Evolutionary conservation across 2,797 vertebrate species (phyloP), one percentile per base, ranked within the genome.

Genomic region (Myripristis jacobus): DNA sequence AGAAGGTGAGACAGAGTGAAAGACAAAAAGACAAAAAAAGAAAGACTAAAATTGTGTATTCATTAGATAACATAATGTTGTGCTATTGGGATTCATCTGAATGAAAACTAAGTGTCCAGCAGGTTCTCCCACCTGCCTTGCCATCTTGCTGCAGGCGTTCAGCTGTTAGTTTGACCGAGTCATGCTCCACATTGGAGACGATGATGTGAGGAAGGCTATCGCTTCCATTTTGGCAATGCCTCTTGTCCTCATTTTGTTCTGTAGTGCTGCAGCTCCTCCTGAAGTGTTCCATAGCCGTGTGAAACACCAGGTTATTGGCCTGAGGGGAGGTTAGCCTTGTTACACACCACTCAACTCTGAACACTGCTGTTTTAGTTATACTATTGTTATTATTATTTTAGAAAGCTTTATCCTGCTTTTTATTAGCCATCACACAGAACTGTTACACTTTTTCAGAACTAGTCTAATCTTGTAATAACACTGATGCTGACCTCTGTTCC

Each of bases 251-350:
- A 5, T 36, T 65, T 27, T 0, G n/a, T 22, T 77, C 48, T 3
- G 77, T 56, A 12, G 79, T 61, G 12, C 43, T 21, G 36, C 65
- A 75, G 78, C n/a, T 87, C 6, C 88, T 84, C 0, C 46, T 87
- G 90, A 95, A 98, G 61, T 96, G 86, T 68, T 92, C 94, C 56
- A 97, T 9, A 6, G 92, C 94, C 0, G 94, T 96, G 65, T 96
- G 94, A 68, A 99, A 93, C 53, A 98, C 96, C 85, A 97, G 87
- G 66, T 98, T 99, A 77, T 99, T 99, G 0, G 96, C 95, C 98
- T 99, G 87, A 65, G 79, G 81, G 24, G 64, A 53, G 8, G 72
- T 59, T 0, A 6, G 7, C 46, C 46, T 10, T 22, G 22, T 19
- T 60, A 15, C 51, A 76, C 9, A 1, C 11, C 2, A 11, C 12